phyloP scores from a whole-genome alignment of 2,888 invertebrate species.

The Hypomecis punctinalis region DNA sequence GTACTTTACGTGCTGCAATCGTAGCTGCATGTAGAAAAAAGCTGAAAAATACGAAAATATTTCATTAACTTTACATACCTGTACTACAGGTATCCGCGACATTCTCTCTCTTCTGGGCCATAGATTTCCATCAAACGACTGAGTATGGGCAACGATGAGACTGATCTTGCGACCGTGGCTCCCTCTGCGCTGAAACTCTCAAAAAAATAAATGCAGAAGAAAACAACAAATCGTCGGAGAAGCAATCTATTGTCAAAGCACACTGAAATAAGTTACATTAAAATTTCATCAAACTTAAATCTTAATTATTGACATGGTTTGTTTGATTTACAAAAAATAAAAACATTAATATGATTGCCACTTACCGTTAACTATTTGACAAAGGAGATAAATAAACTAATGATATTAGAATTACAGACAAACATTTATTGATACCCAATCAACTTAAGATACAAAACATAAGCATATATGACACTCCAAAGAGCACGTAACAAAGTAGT shows the following conservation, averaged over 20 bases:
- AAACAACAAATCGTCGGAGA: conserved; percentile 9
- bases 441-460: background rate
- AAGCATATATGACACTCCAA: background rate
- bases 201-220: conserved; percentile 33
- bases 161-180: conserved; percentile 4
- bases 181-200: conserved; percentile 28
- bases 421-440: conserved; percentile 9
- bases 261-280: background rate
- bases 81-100: background rate
- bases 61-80: conserved; percentile 23
- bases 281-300: background rate
- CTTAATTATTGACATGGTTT: background rate
- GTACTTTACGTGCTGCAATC: no score
- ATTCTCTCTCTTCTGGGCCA: no score
- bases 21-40: background rate
- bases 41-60: conserved; percentile 11
- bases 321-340: background rate
- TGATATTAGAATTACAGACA: background rate
- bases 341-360: background rate
- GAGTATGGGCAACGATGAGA: conserved; percentile 19
- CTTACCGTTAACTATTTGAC: background rate
- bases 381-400: conserved; percentile 14
- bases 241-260: conserved; percentile 16
- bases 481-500: background rate
- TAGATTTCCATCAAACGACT: conserved; percentile 2